A percentile compares a stretch with the other conserved stretches of the same genome.
Evolutionary conservation across 2,113 vertebrate genomes (phyloP).

Genomic region (Pionites leucogaster): DNA sequence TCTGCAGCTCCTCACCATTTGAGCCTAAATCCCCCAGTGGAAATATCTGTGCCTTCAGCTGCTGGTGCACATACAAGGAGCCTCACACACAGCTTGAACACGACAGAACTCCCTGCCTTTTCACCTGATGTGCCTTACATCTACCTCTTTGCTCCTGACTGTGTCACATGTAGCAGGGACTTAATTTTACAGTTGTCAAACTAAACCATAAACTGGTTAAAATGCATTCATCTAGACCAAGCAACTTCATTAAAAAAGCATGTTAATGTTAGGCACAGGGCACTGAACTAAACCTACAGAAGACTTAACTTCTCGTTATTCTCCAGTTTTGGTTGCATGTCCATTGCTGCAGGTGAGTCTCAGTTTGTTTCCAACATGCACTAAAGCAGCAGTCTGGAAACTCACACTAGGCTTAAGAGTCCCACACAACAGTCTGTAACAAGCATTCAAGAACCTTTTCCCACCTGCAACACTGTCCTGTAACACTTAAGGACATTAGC

Average conservation of each 20-base stretch:
- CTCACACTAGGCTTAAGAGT: accelerated
- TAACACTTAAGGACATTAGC: neutral
- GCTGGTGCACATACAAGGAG: neutral
- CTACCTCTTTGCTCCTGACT: neutral
- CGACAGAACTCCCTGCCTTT: neutral
- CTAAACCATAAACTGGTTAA: neutral
- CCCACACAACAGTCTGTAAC: neutral
- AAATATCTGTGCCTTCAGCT: neutral
- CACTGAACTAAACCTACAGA: neutral
- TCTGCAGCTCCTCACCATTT: neutral
- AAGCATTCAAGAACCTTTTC: neutral
- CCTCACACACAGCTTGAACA: accelerated
- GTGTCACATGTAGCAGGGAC: neutral
- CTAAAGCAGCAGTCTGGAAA: neutral
- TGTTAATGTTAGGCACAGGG: neutral
- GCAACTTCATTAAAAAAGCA: neutral
- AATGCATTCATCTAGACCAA: neutral
- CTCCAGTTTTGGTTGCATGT: neutral
- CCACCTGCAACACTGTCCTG: too few relatives aligned
- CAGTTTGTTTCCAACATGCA: neutral
- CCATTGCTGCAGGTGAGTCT: accelerated
- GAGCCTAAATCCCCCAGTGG: neutral
- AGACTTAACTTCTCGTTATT: neutral
- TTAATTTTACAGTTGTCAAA: neutral
- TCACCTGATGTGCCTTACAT: neutral